Evolutionary conservation across 23 tunicate genomes (phyloP), one percentile per base, ranked within the genome.

Genomic region (Styela clava): DNA sequence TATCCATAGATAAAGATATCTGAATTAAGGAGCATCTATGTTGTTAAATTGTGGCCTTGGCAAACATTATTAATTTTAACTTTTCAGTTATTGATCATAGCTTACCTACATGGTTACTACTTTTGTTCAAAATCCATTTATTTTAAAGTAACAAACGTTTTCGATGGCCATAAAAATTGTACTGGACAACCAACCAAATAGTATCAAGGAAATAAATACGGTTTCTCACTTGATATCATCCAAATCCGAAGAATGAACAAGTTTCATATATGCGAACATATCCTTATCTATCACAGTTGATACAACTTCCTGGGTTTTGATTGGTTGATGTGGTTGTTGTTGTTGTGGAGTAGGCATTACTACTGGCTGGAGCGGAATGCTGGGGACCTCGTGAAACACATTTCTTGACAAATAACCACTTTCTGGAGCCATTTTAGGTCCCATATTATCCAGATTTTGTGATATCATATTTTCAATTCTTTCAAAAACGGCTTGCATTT

Each of bases 401-500:
- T 67, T 29, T 67, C 71, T 67, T 22, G 71, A 18, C 81, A 27
- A 21, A 29, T 25, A 76, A 16, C 7, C 24, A 3, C 5, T 71
- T 5, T 71, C 35, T 5, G 35, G 7, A 21, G 7, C 23, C 5
- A 5, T 21, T 32, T 5, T 3, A 27, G 34, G 24, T 3, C 20
- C 5, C 24, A 18, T 20, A 21, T 29, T 71, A 35, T 71, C 77
- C 5, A 3, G 16, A n/a, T 5, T 5, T 3, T n/a, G 16, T 16
- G 77, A 71, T 71, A 71, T 23, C 65, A 76, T 37, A 27, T 18
- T 44, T 29, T 76, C 81, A 29, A 76, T 24, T 44, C 81, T 52
- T 44, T 76, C 81, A 16, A 76, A 76, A n/a, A 64, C 81, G 9
- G 81, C 81, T 52, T 44, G 64, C 64, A 76, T 44, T 52, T 76